Base-by-base conservation (phyloP, 2,888 invertebrate genomes). In the Morpho achilles region DNA sequence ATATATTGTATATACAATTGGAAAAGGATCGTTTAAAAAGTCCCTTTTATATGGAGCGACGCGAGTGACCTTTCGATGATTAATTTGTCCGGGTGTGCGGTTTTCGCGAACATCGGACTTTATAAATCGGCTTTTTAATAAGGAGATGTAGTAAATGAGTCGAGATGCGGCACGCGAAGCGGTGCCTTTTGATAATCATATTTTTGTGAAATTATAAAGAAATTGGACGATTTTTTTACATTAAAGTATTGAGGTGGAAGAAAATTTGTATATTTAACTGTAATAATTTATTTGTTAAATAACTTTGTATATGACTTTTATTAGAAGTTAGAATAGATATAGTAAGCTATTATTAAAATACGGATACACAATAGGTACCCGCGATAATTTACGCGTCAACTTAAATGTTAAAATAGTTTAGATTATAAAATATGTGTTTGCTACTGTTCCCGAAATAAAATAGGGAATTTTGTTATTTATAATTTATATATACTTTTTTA, bases 1-100 rank as follows among this genome's bases (percentile, higher is more conserved):
- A 75, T 80, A 80, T 76, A 75, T 80, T 70, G 72, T 67, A 61
- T 66, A 67, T 72, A 74, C 80, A 74, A 77, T 79, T 71, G 75
- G 69, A 61, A 62, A 64, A 62, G 53, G 54, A 10, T 48, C 62
- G 59, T 66, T 67, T 58, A 59, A 61, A 63, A 70, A 69, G 62
- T 66, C 69, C 66, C 59, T 71, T 65, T 55, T 64, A 69, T 68
- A 60, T 67, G 59, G 61, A 61, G 63, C 66, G 68, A 66, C 66
- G 60, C 65, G 47, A 48, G n/a, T 68, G 73, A 76, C 77, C 77
- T 77, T 76, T 73, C 56, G 65, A 66, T 76, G 75, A 76, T 74
- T 73, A 77, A 77, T 74, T 59, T 59, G 44, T 48, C 40, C 46
- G 41, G 53, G 50, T 23, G 50, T 47, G 8, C 23, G 68, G 72